phyloP scores from a whole-genome alignment of 1,140 invertebrate genomes.

The Anoplolepis gracilipes region DNA sequence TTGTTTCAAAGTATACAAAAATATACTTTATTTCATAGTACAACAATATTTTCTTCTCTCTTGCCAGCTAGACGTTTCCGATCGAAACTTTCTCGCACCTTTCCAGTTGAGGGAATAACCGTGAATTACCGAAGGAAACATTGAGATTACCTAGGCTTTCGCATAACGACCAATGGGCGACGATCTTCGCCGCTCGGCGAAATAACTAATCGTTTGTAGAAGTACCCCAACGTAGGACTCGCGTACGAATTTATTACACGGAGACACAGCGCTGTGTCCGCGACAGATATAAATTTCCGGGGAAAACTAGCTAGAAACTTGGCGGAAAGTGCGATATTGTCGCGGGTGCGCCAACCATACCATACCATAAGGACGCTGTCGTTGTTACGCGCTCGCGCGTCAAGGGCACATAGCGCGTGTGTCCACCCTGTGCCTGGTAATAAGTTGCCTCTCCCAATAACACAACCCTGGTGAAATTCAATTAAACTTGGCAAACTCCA shows the following conservation, averaged over 20 bases:
- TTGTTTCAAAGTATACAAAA: not conserved
- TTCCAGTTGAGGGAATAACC: not conserved
- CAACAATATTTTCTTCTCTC: no score
- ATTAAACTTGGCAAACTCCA: conserved; percentile 59
- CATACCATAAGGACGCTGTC: not conserved
- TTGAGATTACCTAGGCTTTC: not conserved
- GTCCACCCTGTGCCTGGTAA: conserved; percentile 19
- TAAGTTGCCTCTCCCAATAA: conserved; percentile 58
- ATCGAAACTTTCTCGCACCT: not conserved
- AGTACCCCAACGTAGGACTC: conserved; percentile 2
- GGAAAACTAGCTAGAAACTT: conserved; percentile 56
- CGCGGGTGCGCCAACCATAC: conserved; percentile 23
- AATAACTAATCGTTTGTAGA: conserved; percentile 47
- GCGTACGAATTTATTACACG: conserved; percentile 19
- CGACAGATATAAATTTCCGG: conserved; percentile 61
- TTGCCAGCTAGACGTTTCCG: not conserved
- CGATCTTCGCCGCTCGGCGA: not conserved
- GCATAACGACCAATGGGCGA: conserved; percentile 1
- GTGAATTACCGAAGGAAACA: not conserved
- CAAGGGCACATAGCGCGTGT: conserved; percentile 29
- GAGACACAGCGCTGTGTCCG: not conserved
- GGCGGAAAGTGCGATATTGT: conserved; percentile 51
- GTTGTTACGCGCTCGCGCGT: conserved; percentile 24
- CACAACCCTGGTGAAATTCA: conserved; percentile 46
- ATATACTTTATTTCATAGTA: no score